Evolutionary conservation across 2,797 vertebrate species (phyloP), one percentile per base, ranked within the genome.

Genomic region (Harpagifer antarcticus): DNA sequence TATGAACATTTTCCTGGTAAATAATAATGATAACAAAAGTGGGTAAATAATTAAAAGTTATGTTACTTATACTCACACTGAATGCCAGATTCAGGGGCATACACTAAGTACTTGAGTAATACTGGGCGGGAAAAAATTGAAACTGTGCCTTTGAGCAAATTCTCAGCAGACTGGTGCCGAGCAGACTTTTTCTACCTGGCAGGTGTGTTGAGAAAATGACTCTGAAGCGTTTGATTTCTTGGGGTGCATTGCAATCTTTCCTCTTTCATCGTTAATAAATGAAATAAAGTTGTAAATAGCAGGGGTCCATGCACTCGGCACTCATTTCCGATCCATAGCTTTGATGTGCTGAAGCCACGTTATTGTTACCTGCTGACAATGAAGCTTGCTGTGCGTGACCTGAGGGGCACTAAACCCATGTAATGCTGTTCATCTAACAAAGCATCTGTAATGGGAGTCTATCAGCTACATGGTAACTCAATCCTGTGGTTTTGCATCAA

Each of bases 301-400:
- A 80, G 77, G 85, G 53, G 76, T 67, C 52, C 48, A 12, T 33
- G 49, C 65, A 72, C 68, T 81, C 76, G 69, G 86, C 74, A 37
- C 74, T 79, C 76, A 91, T 93, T 91, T 90, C 86, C 87, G 74
- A 84, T 76, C 74, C 53, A 5, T 42, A 44, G 83, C 89, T 92
- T 92, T 93, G 89, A 93, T 86, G 90, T 91, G 72, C 78, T 49
- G 60, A 55, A 27, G 4, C 27, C 27, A 27, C 57, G 3, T 90
- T 87, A 86, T 89, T 92, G 84, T 88, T 83, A 78, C 81, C 71
- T 83, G 87, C 86, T 88, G 87, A 89, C 86, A 90, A 82, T 85
- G 78, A 87, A 44, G 74, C 37, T 37, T 13, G 45, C n/a, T 78
- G 67, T 83, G 72, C 78, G 47, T 63, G 60, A 54, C 72, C 64